Evolutionary conservation across 2,797 vertebrate species (phyloP).

Genomic region (Semaprochilodus insignis): DNA sequence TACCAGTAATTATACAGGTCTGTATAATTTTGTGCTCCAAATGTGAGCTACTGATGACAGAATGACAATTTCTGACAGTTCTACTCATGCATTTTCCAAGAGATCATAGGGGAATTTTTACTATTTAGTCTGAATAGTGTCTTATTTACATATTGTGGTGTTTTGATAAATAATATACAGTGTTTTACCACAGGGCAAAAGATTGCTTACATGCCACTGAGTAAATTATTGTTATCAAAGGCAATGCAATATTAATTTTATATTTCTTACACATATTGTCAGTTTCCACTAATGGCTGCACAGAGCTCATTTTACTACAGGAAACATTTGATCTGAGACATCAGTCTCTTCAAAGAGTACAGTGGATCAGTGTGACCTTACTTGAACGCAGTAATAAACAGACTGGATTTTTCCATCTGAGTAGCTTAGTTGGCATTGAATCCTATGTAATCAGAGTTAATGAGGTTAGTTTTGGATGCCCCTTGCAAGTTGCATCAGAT

Average conservation of each 20-base stretch:
- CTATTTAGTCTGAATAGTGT: background rate
- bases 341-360: slow-evolving; percentile 1
- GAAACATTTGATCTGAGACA: slow-evolving; percentile 8
- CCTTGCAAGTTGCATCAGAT: background rate
- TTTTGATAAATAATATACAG: slow-evolving; percentile 11
- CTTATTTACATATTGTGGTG: background rate
- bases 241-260: background rate
- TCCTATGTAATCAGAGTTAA: slow-evolving; percentile 21
- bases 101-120: background rate
- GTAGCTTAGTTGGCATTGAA: background rate
- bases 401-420: background rate
- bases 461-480: slow-evolving; percentile 1
- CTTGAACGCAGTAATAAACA: background rate
- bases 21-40: background rate
- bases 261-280: background rate
- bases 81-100: background rate
- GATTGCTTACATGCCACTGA: background rate
- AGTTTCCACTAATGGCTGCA: background rate
- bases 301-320: background rate
- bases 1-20: background rate
- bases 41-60: background rate
- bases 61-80: background rate
- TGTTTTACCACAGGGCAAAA: background rate
- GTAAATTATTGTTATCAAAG: background rate
- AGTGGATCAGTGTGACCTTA: background rate